Percentiles rank a stretch among this genome's conserved stretches.
These are phyloP conservation scores for Hesperia comma DNA, from an alignment of 2,888 invertebrate species.

Conservation along the genomic window DNA sequence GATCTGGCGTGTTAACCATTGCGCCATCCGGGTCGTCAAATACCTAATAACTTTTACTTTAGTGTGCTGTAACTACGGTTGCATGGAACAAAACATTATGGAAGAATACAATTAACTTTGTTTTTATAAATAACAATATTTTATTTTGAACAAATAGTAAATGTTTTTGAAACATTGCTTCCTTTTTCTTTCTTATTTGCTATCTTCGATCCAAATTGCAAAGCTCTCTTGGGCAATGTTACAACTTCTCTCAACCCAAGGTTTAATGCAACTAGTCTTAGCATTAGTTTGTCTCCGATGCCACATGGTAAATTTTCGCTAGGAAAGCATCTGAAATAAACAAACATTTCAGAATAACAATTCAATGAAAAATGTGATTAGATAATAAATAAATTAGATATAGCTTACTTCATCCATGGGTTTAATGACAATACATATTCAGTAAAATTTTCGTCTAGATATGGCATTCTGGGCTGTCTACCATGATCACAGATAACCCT, in stretches of 20 bases:
- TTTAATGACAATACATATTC: constrained; percentile 85
- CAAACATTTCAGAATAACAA: constrained; percentile 8
- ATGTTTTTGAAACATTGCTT: constrained; percentile 86
- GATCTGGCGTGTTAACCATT: too few relatives aligned
- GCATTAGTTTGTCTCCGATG: constrained; percentile 95
- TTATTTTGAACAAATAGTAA: constrained; percentile 41
- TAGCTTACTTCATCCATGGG: constrained; percentile 86
- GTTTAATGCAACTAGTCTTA: constrained; percentile 88
- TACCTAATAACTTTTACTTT: too few relatives aligned
- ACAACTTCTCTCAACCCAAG: constrained; percentile 87
- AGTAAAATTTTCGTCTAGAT: constrained; percentile 89
- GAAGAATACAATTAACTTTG: too few relatives aligned
- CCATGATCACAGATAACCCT: constrained; percentile 96
- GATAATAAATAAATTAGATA: too few relatives aligned
- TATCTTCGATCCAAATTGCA: constrained; percentile 98
- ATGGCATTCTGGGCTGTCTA: constrained; percentile 91
- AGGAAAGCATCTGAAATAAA: constrained; percentile 82
- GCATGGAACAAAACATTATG: too few relatives aligned
- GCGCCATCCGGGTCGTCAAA: too few relatives aligned
- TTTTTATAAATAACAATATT: background rate
- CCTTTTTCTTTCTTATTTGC: constrained; percentile 96
- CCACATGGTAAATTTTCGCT: constrained; percentile 86
- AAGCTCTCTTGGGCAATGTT: constrained; percentile 93
- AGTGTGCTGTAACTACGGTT: too few relatives aligned
- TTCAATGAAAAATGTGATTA: too few relatives aligned